These are phyloP conservation scores for Melanotaenia maccullochi DNA, from an alignment of 2,797 vertebrate genomes.

Conservation along the genomic window DNA sequence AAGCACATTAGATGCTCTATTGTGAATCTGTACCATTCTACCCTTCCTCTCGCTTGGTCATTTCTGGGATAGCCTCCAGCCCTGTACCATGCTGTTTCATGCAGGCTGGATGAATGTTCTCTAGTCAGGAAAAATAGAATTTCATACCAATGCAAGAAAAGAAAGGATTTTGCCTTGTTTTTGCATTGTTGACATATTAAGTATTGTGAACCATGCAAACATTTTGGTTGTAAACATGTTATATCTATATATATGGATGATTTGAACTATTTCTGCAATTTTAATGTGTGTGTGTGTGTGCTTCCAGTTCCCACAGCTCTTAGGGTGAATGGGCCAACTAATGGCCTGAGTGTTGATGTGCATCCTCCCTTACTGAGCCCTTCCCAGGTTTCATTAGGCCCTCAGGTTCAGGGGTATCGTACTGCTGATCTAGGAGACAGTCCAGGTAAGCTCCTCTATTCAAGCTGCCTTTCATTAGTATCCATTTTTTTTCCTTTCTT, in stretches of 20 bases:
- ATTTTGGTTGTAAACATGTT: background rate
- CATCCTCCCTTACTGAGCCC: slow-evolving; percentile 85
- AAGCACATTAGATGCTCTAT: background rate
- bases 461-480: background rate
- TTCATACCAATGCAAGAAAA: background rate
- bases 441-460: slow-evolving; percentile 64
- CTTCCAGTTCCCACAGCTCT: slow-evolving; percentile 84
- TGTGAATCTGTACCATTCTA: background rate
- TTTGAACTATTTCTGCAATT: background rate
- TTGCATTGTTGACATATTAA: background rate
- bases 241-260: background rate
- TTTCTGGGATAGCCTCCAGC: background rate
- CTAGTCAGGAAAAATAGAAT: background rate
- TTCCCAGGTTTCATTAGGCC: slow-evolving; percentile 81
- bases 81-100: background rate
- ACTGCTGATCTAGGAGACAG: slow-evolving; percentile 87
- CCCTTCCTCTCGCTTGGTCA: no score
- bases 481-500: background rate
- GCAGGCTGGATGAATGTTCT: background rate
- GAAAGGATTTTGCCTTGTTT: background rate
- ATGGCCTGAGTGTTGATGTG: slow-evolving; percentile 83
- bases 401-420: slow-evolving; percentile 85
- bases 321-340: slow-evolving; percentile 84
- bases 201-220: background rate
- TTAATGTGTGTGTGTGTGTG: slow-evolving; percentile 32